phyloP scores from a whole-genome alignment of 2,888 invertebrate genomes.

The Papilio gigon region DNA sequence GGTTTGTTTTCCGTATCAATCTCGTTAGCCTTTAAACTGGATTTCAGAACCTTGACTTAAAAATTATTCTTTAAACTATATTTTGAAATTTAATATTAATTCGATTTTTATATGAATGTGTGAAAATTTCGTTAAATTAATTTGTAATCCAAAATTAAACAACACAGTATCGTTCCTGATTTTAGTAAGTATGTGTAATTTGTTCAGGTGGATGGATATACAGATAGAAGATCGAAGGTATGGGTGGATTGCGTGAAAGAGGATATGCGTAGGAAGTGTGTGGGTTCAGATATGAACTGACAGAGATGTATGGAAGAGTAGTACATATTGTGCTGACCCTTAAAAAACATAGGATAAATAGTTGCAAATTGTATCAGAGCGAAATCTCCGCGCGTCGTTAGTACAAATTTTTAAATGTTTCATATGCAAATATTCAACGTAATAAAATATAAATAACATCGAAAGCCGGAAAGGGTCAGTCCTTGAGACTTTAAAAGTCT shows the following conservation, averaged over 20 bases:
- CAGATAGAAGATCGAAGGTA: no score
- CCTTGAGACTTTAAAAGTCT: conserved; percentile 40
- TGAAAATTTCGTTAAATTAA: neutral
- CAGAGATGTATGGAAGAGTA: no score
- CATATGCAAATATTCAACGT: neutral
- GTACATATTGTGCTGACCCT: no score
- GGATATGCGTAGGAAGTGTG: no score
- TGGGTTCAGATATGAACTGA: no score
- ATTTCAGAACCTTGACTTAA: neutral
- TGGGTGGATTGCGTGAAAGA: no score
- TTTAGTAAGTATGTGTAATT: no score
- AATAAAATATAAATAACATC: conserved; percentile 10
- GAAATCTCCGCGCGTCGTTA: neutral
- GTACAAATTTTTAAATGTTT: neutral
- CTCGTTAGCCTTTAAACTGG: conserved; percentile 10
- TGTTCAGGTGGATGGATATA: no score
- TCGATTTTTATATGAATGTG: neutral
- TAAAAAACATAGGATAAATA: no score
- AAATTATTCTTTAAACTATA: neutral
- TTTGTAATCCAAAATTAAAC: no score
- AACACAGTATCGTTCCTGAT: no score
- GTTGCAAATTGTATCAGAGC: no score
- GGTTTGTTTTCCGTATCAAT: conserved; percentile 5
- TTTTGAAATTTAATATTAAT: neutral
- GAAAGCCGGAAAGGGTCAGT: conserved; percentile 35